A percentile compares a stretch with the other conserved stretches of the same genome.
phyloP scores from a whole-genome alignment of 2,113 vertebrate species.

The Dromas ardeola region DNA sequence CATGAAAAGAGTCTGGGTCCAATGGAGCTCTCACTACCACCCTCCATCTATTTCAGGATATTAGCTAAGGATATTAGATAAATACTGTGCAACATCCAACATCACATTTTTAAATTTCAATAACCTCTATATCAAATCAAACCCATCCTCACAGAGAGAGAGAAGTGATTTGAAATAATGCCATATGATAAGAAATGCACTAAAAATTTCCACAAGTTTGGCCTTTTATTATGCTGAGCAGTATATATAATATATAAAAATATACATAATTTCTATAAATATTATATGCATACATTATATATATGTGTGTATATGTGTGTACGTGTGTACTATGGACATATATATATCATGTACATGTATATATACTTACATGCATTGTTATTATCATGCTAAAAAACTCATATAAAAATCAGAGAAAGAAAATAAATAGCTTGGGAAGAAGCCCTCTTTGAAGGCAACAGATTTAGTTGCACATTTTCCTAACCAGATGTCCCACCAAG shows the following conservation, averaged over 20 bases:
- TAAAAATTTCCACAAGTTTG: neutral
- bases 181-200: neutral
- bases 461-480: neutral
- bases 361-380: neutral
- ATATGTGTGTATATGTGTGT: neutral
- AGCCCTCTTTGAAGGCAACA: neutral
- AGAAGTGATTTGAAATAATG: neutral
- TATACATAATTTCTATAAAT: too few relatives aligned
- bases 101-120: neutral
- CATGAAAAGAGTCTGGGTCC: neutral
- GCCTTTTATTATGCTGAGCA: neutral
- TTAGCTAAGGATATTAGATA: neutral
- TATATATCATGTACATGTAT: too few relatives aligned
- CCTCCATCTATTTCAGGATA: neutral
- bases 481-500: neutral
- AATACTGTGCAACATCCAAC: neutral
- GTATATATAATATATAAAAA: neutral
- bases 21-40: neutral
- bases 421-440: neutral
- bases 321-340: too few relatives aligned
- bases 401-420: neutral
- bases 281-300: neutral
- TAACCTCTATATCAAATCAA: neutral
- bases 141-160: neutral
- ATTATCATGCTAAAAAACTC: neutral